Evolutionary conservation across 1,140 invertebrate genomes (phyloP).

Genomic region (Hyles vespertilio): DNA sequence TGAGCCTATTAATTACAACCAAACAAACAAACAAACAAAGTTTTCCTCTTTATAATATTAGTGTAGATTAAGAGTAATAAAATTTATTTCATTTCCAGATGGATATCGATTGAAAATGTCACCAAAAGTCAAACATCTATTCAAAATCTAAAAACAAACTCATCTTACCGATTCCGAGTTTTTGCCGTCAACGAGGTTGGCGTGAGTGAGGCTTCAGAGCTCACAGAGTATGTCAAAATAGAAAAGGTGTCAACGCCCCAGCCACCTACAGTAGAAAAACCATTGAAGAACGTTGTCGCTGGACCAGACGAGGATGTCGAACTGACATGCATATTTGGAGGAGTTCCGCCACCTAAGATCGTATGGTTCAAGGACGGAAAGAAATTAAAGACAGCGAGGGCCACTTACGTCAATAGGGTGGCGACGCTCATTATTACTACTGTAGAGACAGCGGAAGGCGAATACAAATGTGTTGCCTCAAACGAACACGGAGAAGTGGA

Average conservation of each 20-base stretch:
- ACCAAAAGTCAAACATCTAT: constrained; percentile 80
- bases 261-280: constrained; percentile 79
- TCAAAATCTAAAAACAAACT: constrained; percentile 81
- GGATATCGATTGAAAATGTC: constrained; percentile 82
- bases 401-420: constrained; percentile 83
- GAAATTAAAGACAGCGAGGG: constrained; percentile 74
- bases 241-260: constrained; percentile 72
- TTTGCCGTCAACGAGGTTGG: constrained; percentile 87
- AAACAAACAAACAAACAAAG: no score
- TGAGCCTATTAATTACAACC: no score
- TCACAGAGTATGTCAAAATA: constrained; percentile 77
- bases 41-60: no score
- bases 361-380: constrained; percentile 84
- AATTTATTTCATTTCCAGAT: constrained; percentile 67
- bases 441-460: constrained; percentile 79
- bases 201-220: constrained; percentile 77
- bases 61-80: no score
- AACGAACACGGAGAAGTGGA: constrained; percentile 85
- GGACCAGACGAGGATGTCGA: constrained; percentile 79
- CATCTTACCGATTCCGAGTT: constrained; percentile 85
- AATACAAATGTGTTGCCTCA: constrained; percentile 82
- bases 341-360: constrained; percentile 89
- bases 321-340: constrained; percentile 86
- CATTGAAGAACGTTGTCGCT: constrained; percentile 77
- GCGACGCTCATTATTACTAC: constrained; percentile 84